Evolutionary conservation across 2,797 vertebrate genomes (phyloP).

Genomic region (Neopelma chrysocephalum): DNA sequence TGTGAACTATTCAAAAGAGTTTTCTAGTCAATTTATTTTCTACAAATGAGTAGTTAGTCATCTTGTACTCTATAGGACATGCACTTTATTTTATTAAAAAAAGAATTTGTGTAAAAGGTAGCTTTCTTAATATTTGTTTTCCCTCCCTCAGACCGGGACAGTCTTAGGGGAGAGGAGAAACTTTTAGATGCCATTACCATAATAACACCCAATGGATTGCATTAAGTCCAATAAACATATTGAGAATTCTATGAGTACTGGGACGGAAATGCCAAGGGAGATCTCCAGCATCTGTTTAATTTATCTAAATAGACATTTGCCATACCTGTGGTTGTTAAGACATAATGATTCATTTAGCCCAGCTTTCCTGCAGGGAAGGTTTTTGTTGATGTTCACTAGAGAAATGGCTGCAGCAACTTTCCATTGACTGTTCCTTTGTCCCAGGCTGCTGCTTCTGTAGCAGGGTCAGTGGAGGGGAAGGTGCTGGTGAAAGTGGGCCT

Average conservation of each 20-base stretch:
- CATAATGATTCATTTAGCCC: background rate
- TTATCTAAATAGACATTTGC: background rate
- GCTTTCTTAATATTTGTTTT: background rate
- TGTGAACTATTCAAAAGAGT: background rate
- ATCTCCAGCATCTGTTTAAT: background rate
- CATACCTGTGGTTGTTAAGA: background rate
- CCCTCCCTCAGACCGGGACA: slow-evolving; percentile 71
- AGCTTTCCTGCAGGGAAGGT: background rate
- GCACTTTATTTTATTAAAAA: background rate
- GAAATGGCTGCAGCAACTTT: background rate
- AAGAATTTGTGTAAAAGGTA: background rate
- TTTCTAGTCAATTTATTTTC: background rate
- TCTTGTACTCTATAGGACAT: background rate
- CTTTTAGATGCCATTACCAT: slow-evolving; percentile 79
- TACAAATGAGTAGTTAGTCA: background rate
- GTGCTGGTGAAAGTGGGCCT: background rate
- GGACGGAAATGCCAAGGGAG: background rate
- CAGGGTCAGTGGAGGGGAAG: background rate
- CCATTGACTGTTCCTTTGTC: background rate
- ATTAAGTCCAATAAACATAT: slow-evolving; percentile 65
- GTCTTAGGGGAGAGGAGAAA: slow-evolving; percentile 70
- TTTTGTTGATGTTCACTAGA: background rate
- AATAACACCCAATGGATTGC: slow-evolving; percentile 76
- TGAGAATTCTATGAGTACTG: background rate
- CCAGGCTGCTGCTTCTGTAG: background rate